A percentile compares a stretch with the other conserved stretches of the same genome.
phyloP scores from a whole-genome alignment of 2,113 vertebrate species.

The Gracilinanus agilis region DNA sequence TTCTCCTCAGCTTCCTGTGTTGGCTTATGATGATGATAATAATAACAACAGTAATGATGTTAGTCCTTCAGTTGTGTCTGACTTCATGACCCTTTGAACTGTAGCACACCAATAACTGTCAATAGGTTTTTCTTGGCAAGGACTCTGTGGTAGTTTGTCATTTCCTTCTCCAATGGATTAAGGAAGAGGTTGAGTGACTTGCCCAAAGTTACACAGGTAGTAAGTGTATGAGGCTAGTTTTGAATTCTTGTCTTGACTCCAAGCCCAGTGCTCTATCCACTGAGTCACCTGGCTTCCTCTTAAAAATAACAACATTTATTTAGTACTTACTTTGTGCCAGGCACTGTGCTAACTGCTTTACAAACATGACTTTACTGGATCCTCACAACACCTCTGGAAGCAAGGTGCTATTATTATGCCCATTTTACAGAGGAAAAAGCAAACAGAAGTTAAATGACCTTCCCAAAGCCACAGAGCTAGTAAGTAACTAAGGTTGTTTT shows the following conservation, averaged over 20 bases:
- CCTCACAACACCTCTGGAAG: not conserved
- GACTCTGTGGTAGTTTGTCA: not conserved
- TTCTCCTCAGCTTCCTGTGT: not conserved
- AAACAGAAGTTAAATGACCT: not conserved
- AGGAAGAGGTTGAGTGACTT: not conserved
- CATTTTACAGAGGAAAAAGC: not conserved
- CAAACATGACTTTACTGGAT: not conserved
- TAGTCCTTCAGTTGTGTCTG: not conserved
- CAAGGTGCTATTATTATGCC: not conserved
- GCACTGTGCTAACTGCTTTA: not conserved
- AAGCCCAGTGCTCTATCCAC: not conserved
- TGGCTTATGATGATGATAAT: not conserved
- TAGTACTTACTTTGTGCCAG: not conserved
- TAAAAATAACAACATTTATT: not conserved
- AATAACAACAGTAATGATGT: not conserved
- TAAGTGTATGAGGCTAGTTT: not conserved
- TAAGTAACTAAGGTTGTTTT: not conserved
- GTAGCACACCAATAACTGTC: not conserved
- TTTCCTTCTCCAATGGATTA: not conserved
- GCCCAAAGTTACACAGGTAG: not conserved
- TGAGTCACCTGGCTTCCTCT: not conserved
- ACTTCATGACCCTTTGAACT: not conserved
- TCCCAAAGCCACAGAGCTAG: not conserved
- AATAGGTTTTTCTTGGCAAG: not conserved
- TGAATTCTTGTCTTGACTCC: not conserved